Evolutionary conservation across 2,113 vertebrate species (phyloP).

Genomic region (Dascyllus trimaculatus): DNA sequence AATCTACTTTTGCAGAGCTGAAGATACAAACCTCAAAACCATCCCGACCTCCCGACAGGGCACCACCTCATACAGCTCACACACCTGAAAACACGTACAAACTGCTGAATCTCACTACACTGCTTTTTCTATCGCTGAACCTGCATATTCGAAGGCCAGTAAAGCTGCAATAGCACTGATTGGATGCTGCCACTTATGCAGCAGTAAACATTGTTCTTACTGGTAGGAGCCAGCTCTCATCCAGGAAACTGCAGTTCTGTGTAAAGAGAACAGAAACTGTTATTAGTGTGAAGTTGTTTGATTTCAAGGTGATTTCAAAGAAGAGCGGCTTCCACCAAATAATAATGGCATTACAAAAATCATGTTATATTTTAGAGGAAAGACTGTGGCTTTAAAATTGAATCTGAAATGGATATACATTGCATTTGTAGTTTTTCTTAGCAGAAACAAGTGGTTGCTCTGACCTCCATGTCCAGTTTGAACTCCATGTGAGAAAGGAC

Average conservation of each 20-base stretch:
- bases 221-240: constrained; percentile 88
- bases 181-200: too few relatives aligned
- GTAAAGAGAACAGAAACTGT: constrained; percentile 36
- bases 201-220: constrained; percentile 68
- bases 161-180: not conserved
- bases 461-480: constrained; percentile 87
- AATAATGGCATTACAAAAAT: too few relatives aligned
- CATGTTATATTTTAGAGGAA: not conserved
- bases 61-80: constrained; percentile 83
- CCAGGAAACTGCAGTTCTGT: constrained; percentile 91
- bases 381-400: too few relatives aligned
- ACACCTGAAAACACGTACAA: constrained; percentile 82
- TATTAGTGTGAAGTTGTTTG: not conserved
- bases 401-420: not conserved
- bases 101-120: not conserved
- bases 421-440: not conserved
- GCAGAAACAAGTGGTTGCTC: not conserved
- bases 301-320: not conserved
- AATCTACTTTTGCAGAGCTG: not conserved
- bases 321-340: not conserved
- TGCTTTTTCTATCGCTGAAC: not conserved
- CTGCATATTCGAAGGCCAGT: not conserved
- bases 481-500: constrained; percentile 87
- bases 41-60: constrained; percentile 84
- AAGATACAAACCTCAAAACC: constrained; percentile 83